Evolutionary conservation across 2,888 invertebrate genomes (phyloP).

Genomic region (Drosophila birchii): DNA sequence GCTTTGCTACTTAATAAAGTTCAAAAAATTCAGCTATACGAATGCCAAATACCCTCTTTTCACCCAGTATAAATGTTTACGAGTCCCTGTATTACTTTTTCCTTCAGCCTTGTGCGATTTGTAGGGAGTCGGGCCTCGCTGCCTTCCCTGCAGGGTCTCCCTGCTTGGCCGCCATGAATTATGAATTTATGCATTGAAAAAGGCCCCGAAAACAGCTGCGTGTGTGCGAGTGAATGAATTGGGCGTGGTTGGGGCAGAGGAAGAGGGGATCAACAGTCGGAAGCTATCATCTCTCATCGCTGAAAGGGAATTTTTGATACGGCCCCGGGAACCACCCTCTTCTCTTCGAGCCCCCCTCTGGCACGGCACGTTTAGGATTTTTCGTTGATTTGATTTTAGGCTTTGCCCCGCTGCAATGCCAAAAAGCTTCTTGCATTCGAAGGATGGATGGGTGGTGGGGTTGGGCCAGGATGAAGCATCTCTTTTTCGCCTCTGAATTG

Average conservation of each 20-base stretch:
- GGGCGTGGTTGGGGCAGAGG: background rate
- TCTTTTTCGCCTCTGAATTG: constrained; percentile 41
- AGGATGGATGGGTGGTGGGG: background rate
- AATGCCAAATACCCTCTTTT: background rate
- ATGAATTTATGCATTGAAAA: constrained; percentile 79
- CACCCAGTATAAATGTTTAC: background rate
- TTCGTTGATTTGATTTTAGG: constrained; percentile 76
- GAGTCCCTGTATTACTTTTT: background rate
- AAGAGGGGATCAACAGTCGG: background rate
- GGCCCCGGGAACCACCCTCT: constrained; percentile 6
- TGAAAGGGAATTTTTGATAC: constrained; percentile 75
- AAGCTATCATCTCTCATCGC: constrained; percentile 46
- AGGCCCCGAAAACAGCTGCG: constrained; percentile 42
- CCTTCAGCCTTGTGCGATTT: constrained; percentile 15
- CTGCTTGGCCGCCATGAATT: constrained; percentile 68
- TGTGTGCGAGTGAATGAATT: constrained; percentile 35
- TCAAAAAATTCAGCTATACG: background rate
- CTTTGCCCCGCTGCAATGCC: constrained; percentile 66
- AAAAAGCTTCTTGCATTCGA: constrained; percentile 43
- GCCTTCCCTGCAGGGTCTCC: constrained; percentile 8
- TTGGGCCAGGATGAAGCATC: constrained; percentile 16
- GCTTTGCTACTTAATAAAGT: too few species aligned
- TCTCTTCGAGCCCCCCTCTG: background rate
- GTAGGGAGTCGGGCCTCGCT: background rate
- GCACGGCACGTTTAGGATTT: constrained; percentile 75